Conservation (phyloP, 2,113 vertebrate species). For the Megatriorchis doriae region DNA sequence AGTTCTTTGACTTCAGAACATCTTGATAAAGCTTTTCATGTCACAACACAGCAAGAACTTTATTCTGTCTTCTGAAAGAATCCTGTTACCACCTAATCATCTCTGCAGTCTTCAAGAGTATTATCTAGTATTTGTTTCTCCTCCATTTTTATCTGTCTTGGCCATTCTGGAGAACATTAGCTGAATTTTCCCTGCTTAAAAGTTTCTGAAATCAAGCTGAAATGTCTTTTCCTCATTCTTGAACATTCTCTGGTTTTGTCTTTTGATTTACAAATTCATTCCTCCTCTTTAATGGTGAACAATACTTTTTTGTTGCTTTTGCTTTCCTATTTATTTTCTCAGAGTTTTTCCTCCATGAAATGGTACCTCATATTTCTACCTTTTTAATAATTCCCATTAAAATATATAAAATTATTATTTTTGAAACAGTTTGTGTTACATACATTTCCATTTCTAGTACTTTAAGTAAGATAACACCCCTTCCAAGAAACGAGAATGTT, state of each 20-base stretch:
- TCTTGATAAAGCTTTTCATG: neutral
- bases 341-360: neutral
- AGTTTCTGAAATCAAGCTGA: neutral
- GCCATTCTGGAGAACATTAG: neutral
- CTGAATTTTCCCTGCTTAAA: neutral
- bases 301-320: neutral
- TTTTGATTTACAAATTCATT: neutral
- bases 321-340: neutral
- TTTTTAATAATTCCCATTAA: neutral
- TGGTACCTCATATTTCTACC: neutral
- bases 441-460: neutral
- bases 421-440: neutral
- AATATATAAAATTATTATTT: neutral
- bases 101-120: neutral
- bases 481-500: neutral
- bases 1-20: neutral
- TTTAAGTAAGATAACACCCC: neutral
- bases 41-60: neutral
- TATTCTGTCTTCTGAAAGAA: neutral
- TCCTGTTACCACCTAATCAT: neutral
- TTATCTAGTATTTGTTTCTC: neutral
- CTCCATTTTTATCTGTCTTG: neutral
- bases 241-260: neutral
- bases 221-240: neutral
- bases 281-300: neutral